These are phyloP conservation scores for Sebastes oblongus DNA, from an alignment of 2,797 vertebrate species.

Conservation along the genomic window DNA sequence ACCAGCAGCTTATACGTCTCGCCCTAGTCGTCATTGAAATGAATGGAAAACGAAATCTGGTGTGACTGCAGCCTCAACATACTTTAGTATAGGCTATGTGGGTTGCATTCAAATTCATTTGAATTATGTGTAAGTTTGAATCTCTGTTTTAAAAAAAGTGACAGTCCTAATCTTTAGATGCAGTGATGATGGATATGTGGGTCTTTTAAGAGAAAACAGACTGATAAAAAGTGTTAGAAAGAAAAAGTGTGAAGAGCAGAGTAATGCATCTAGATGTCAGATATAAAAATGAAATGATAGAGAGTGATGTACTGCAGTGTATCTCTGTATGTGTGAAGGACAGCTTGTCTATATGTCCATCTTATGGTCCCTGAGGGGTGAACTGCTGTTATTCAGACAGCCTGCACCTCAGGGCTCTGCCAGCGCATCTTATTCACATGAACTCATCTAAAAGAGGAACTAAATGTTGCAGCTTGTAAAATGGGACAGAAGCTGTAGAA, in stretches of 20 bases:
- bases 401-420: conserved; percentile 39
- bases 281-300: conserved; percentile 6
- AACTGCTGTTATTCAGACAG: conserved; percentile 46
- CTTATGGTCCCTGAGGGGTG: conserved; percentile 32
- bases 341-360: conserved; percentile 39
- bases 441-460: conserved; percentile 47
- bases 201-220: not conserved
- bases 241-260: not conserved
- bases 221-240: not conserved
- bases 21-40: not conserved
- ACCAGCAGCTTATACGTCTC: not conserved
- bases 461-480: conserved; percentile 34
- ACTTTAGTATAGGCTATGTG: not conserved
- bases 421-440: conserved; percentile 45
- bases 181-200: not conserved
- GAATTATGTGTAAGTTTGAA: not conserved
- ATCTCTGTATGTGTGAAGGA: conserved; percentile 16
- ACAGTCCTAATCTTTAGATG: not conserved
- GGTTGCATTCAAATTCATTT: not conserved
- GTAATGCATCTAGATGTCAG: conserved; percentile 22
- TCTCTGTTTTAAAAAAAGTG: not conserved
- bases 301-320: not conserved
- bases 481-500: not conserved
- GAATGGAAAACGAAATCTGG: not conserved
- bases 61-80: not conserved